Percentiles rank a stretch among this genome's conserved stretches.
These are phyloP conservation scores for Thunnus maccoyii DNA, from an alignment of 2,113 vertebrate species.

Conservation along the genomic window DNA sequence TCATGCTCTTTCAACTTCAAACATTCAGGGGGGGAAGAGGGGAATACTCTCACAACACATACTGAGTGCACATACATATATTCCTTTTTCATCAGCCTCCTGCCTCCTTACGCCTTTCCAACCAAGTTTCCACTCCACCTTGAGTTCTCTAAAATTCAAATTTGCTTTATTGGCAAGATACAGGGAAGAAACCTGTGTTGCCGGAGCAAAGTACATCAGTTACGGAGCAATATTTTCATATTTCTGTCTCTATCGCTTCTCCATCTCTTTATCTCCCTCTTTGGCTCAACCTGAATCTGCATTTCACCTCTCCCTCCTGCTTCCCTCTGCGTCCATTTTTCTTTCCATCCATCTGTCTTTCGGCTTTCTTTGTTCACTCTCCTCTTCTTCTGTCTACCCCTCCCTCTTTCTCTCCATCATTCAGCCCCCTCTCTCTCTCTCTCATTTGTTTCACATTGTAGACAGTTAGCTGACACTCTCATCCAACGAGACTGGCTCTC, in stretches of 20 bases:
- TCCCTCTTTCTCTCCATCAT: not conserved
- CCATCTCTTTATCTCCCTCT: constrained; percentile 26
- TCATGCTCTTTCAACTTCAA: constrained; percentile 73
- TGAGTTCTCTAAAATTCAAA: constrained; percentile 64
- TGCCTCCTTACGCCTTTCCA: constrained; percentile 42
- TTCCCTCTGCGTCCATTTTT: constrained; percentile 6
- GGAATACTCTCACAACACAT: constrained; percentile 47
- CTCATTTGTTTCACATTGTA: constrained; percentile 53
- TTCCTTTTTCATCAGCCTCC: constrained; percentile 54
- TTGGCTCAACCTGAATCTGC: constrained; percentile 32
- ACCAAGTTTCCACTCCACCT: constrained; percentile 38
- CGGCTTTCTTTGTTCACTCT: constrained; percentile 11
- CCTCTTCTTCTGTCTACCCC: not conserved
- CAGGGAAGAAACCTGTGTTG: constrained; percentile 39
- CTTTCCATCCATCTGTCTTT: not conserved
- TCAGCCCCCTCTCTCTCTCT: not conserved
- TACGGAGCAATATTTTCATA: constrained; percentile 43
- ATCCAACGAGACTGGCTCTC: constrained; percentile 52
- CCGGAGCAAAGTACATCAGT: constrained; percentile 42
- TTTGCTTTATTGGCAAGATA: constrained; percentile 54
- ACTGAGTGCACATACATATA: constrained; percentile 49
- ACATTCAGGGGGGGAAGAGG: constrained; percentile 41
- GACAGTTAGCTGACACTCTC: constrained; percentile 54
- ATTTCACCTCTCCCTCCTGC: constrained; percentile 26
- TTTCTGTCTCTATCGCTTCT: constrained; percentile 33